Conservation (phyloP, 1,140 invertebrate genomes). For the Latrodectus geometricus region DNA sequence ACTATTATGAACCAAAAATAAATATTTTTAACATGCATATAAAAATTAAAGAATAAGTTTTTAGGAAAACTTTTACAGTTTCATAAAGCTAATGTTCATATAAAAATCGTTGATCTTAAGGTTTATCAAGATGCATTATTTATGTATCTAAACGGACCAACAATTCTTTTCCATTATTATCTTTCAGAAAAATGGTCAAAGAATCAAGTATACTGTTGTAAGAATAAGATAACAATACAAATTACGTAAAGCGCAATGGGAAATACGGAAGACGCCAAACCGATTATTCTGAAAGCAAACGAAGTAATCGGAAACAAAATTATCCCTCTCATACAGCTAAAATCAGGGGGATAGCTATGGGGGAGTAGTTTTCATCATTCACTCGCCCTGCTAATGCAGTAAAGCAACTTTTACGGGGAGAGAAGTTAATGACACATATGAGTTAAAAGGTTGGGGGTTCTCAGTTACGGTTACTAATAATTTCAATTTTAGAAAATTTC, state of each 20-base stretch:
- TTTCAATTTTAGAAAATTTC: conserved; percentile 27
- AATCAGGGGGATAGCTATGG: background rate
- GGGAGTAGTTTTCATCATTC: conserved; percentile 21
- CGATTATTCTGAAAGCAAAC: conserved; percentile 44
- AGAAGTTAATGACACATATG: conserved; percentile 33
- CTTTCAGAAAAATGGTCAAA: no score
- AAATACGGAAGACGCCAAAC: conserved; percentile 24
- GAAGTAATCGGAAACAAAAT: conserved; percentile 19
- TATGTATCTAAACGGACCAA: no score
- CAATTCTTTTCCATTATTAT: no score
- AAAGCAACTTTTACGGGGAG: conserved; percentile 5
- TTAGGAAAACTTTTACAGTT: no score
- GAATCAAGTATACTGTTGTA: no score
- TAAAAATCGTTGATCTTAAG: no score
- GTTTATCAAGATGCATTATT: no score
- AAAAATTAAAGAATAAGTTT: no score
- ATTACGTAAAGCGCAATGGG: conserved; percentile 19
- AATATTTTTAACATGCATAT: no score
- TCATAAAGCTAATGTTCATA: no score
- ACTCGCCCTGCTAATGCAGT: conserved; percentile 12
- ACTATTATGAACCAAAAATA: no score
- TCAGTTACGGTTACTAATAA: conserved; percentile 17
- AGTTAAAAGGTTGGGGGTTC: conserved; percentile 33
- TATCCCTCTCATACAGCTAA: conserved; percentile 12
- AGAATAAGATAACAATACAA: conserved; percentile 28